Percentiles rank a stretch among this genome's conserved stretches.
Evolutionary conservation across 2,113 vertebrate genomes (phyloP).

Genomic region (Urocolius indicus): DNA sequence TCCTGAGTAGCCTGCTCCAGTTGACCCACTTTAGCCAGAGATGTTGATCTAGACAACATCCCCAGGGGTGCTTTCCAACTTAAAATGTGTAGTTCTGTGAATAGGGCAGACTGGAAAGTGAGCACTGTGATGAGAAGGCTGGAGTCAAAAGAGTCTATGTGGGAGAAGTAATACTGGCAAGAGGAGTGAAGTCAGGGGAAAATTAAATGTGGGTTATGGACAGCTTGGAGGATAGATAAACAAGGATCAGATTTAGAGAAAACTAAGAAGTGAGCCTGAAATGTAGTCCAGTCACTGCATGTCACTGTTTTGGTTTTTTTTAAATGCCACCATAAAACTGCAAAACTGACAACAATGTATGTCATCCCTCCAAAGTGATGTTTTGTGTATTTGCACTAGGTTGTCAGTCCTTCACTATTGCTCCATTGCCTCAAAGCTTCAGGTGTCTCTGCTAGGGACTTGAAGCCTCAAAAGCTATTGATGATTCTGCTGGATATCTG

Average conservation of each 20-base stretch:
- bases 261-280: not conserved
- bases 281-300: not conserved
- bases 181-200: not conserved
- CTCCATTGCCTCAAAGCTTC: not conserved
- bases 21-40: not conserved
- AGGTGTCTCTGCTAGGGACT: not conserved
- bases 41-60: not conserved
- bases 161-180: not conserved
- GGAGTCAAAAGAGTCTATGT: not conserved
- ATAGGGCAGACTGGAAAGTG: not conserved
- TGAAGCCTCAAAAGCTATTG: not conserved
- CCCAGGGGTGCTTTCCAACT: not conserved
- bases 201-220: not conserved
- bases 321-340: not conserved
- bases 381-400: not conserved
- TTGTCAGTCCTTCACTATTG: not conserved
- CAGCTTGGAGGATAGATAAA: not conserved
- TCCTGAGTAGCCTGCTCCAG: not conserved
- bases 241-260: not conserved
- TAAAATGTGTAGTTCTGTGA: not conserved
- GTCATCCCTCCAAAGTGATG: not conserved
- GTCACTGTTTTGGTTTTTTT: not conserved
- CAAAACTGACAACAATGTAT: not conserved
- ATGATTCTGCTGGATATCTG: not conserved
- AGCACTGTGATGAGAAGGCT: not conserved